A percentile compares a stretch with the other conserved stretches of the same genome.
Evolutionary conservation across 1,140 invertebrate species (phyloP).

Genomic region (Drosophila oshimai): DNA sequence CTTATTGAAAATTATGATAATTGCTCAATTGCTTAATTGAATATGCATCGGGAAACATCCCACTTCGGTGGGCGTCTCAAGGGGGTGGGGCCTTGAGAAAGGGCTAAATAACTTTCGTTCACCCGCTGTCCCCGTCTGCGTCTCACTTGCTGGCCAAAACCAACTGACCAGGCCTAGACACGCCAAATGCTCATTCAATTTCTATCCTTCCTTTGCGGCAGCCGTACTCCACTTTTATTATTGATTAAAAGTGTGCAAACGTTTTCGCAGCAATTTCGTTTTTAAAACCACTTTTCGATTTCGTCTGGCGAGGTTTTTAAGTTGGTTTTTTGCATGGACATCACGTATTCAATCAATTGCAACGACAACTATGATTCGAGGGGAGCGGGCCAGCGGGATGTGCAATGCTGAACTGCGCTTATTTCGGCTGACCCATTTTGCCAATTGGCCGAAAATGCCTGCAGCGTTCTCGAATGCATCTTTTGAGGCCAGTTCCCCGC

Average conservation of each 20-base stretch:
- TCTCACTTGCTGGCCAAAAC: conserved; percentile 10
- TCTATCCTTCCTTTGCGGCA: neutral
- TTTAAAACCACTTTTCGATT: conserved; percentile 78
- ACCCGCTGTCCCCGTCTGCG: neutral
- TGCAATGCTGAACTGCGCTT: conserved; percentile 49
- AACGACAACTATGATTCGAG: conserved; percentile 53
- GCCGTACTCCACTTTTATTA: conserved; percentile 39
- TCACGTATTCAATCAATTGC: conserved; percentile 81
- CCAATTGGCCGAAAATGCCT: conserved; percentile 73
- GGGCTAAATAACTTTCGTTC: neutral
- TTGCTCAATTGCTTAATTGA: conserved; percentile 54
- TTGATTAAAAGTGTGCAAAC: conserved; percentile 81
- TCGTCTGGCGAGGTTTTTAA: conserved; percentile 60
- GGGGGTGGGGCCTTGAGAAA: neutral
- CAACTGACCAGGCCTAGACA: conserved; percentile 22
- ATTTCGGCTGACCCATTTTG: conserved; percentile 75
- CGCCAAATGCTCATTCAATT: conserved; percentile 51
- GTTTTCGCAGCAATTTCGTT: conserved; percentile 75
- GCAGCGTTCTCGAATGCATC: conserved; percentile 51
- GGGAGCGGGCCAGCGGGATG: neutral
- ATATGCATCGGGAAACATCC: conserved; percentile 36
- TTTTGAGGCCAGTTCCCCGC: conserved; percentile 35
- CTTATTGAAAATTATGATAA: conserved; percentile 54
- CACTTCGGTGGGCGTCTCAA: neutral
- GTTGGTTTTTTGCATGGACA: conserved; percentile 80